Evolutionary conservation across 2,888 invertebrate species (phyloP), one percentile per base, ranked within the genome.

Genomic region (Linyphia triangularis): DNA sequence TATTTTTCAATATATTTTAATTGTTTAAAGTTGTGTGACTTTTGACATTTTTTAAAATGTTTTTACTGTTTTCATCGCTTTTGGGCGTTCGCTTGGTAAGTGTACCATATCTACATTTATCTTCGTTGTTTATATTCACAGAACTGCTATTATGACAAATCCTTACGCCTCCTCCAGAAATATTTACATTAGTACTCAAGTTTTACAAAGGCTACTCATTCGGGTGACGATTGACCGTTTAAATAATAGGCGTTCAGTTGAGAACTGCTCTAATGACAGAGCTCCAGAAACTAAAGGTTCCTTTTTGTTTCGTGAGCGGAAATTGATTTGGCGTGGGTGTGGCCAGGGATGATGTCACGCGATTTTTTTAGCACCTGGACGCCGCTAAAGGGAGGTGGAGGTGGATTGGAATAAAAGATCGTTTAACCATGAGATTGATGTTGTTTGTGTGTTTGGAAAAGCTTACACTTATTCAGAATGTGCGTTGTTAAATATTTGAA

Each of bases 311-410:
- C 40, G 65, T 43, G 40, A 37, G 51, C 51, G 79, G 70, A 70
- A 82, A 70, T 82, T 82, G 61, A 82, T 82, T 70, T 59, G 59
- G 61, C 13, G 81, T 82, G 81, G 81, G 81, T 82, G 81, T 82
- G 81, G 57, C 33, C 59, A 57, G 19, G 26, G 51, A 57, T 70
- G 33, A n/a, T 70, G 81, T 82, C 81, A 82, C 81, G 81, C 81
- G 69, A 61, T 16, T 70, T 82, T 70, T 69, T 70, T 24, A 10
- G 19, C 81, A 70, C 81, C 70, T 82, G 69, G 69, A 69, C 26
- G 51, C 30, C 51, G 65, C 24, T 26, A 73, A 61, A 65, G 65
- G 78, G 37, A 22, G 37, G 69, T 22, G 37, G 13, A 40, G 22
- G 37, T 19, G 69, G 30, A 16, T 16, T 5, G 5, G 61, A 24